phyloP scores from a whole-genome alignment of 2,888 invertebrate species.

The Cheilosia soror region DNA sequence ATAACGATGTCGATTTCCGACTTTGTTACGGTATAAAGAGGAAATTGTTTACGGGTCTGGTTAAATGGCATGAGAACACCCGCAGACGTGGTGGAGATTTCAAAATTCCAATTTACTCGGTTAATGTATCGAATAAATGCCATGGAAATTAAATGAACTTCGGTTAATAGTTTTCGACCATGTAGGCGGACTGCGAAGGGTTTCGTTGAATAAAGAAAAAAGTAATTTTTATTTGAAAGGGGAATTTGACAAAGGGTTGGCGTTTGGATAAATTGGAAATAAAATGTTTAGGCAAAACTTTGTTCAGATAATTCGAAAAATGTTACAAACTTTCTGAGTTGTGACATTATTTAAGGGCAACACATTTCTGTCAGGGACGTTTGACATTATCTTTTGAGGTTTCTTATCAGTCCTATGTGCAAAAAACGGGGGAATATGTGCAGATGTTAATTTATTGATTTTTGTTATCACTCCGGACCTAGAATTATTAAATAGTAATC shows the following conservation, averaged over 20 bases:
- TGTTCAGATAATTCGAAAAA: too few species aligned
- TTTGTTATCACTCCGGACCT: too few species aligned
- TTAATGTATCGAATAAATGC: slow-evolving; percentile 37
- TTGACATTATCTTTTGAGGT: too few species aligned
- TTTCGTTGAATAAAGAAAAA: not conserved
- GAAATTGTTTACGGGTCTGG: slow-evolving; percentile 29
- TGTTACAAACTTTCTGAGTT: too few species aligned
- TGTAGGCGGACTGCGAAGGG: not conserved
- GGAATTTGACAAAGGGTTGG: not conserved
- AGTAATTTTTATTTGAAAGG: not conserved
- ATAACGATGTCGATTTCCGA: slow-evolving; percentile 39
- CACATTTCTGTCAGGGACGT: too few species aligned
- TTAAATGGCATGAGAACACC: not conserved
- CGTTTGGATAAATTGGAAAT: not conserved
- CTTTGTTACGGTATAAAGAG: slow-evolving; percentile 20
- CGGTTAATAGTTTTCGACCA: slow-evolving; percentile 21
- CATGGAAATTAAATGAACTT: slow-evolving; percentile 25
- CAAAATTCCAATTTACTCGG: slow-evolving; percentile 30
- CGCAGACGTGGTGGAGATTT: slow-evolving; percentile 9
- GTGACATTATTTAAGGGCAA: too few species aligned
- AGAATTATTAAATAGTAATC: too few species aligned
- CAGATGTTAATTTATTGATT: too few species aligned
- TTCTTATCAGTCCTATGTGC: too few species aligned
- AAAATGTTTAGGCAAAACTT: not conserved
- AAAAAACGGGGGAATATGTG: too few species aligned